Base-by-base conservation (phyloP, 1,140 invertebrate genomes). In the Centruroides vittatus region DNA sequence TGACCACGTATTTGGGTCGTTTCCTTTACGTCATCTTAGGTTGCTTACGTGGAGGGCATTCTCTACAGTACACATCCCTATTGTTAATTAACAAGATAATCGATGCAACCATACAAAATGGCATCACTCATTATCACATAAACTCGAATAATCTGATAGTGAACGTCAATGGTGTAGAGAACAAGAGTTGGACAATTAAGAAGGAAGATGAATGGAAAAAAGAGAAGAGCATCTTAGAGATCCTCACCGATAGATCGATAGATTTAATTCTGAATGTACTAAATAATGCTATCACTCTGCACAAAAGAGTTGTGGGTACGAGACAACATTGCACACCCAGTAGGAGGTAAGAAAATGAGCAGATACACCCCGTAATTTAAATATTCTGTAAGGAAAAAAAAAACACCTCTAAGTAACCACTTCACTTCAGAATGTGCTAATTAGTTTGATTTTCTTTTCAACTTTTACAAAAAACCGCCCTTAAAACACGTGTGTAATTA, bases 261-360 rank as follows among this genome's bases (percentile, higher is more conserved):
- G 60, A 64, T 47, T 60, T 66, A 7, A 76, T 84, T 23, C 73
- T 85, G 46, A 81, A 81, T 66, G 79, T 81, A 47, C 73, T 85
- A 34, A 82, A 84, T 70, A 84, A 85, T 67, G 79, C 81, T 13
- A 80, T 85, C 51, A 84, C 83, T 5, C 77, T 84, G 72, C 82
- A 84, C 67, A 83, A 84, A 66, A 69, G 82, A 60, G 81, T 82
- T 13, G 80, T 81, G 7, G 82, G 81, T 35, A 78, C 78, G 51
- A 76, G 79, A 61, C 78, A 80, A 62, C 78, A 78, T 65, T 84
- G 82, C 69, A 78, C 80, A 51, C 81, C 81, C 36, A 77, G 74
- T 60, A 64, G 68, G 49, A 69, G 71, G 71, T 73, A 62, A 66
- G 52, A 49, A 10, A 36, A 51, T 47, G 23, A 35, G 10, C n/a